These are phyloP conservation scores for Liparis tanakae DNA, from an alignment of 2,797 vertebrate species.

Conservation along the genomic window DNA sequence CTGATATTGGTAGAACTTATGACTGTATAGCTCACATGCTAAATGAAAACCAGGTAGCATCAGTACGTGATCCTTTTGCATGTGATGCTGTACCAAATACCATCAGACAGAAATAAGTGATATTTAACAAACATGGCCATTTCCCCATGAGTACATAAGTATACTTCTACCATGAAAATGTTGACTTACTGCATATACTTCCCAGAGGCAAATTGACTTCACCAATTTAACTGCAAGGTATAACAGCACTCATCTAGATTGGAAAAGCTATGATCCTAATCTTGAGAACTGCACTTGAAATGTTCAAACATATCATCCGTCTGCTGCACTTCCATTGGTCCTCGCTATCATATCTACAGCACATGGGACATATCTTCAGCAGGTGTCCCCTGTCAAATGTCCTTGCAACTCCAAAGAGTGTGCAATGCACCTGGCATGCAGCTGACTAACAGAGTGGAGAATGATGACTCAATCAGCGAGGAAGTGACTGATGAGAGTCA, in stretches of 20 bases:
- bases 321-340: conserved; percentile 16
- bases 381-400: conserved; percentile 70
- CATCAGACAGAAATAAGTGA: not conserved
- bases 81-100: not conserved
- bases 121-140: not conserved
- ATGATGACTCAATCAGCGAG: conserved; percentile 76
- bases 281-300: not conserved
- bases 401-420: conserved; percentile 57
- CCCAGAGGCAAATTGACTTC: not conserved
- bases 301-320: conserved; percentile 9
- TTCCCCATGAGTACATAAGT: not conserved
- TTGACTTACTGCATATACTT: not conserved
- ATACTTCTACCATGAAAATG: not conserved
- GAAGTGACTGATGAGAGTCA: conserved; percentile 77
- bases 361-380: conserved; percentile 45
- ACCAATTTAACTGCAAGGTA: not conserved
- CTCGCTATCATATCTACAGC: conserved; percentile 48
- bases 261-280: conserved; percentile 5
- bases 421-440: conserved; percentile 72
- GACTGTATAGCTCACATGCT: not conserved
- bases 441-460: conserved; percentile 67
- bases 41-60: not conserved
- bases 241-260: not conserved
- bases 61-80: not conserved
- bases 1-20: not conserved